phyloP scores from a whole-genome alignment of 2,113 vertebrate species.

The Bettongia penicillata region DNA sequence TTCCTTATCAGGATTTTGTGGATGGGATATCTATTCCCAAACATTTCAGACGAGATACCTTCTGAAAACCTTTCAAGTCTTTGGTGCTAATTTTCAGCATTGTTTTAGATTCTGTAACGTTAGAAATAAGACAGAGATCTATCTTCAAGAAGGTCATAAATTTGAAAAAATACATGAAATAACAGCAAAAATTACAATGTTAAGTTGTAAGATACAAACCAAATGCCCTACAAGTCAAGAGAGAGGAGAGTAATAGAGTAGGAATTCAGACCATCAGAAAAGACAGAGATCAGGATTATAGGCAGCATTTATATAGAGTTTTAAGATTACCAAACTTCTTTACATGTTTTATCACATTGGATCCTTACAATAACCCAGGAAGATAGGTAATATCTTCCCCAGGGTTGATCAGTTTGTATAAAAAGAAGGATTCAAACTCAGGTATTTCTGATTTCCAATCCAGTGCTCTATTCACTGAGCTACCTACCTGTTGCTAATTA shows the following conservation, averaged over 20 bases:
- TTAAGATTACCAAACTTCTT: background rate
- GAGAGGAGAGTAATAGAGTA: background rate
- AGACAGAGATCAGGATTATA: background rate
- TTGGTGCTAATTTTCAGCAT: background rate
- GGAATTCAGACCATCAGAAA: background rate
- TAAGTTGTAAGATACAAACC: background rate
- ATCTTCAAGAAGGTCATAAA: background rate
- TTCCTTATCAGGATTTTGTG: background rate
- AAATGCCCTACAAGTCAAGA: background rate
- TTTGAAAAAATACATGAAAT: background rate
- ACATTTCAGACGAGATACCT: background rate
- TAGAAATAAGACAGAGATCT: background rate
- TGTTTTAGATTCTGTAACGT: background rate
- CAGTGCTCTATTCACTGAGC: background rate
- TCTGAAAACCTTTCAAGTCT: background rate
- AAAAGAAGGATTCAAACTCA: background rate
- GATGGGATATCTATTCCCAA: background rate
- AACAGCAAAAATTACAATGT: background rate
- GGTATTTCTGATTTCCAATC: background rate
- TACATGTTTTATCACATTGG: background rate
- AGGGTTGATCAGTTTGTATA: background rate
- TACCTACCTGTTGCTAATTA: background rate
- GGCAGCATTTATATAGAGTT: background rate
- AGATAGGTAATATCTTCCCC: background rate
- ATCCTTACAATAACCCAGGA: background rate